Evolutionary conservation across 1,140 invertebrate species (phyloP).

Genomic region (Leguminivora glycinivorella): DNA sequence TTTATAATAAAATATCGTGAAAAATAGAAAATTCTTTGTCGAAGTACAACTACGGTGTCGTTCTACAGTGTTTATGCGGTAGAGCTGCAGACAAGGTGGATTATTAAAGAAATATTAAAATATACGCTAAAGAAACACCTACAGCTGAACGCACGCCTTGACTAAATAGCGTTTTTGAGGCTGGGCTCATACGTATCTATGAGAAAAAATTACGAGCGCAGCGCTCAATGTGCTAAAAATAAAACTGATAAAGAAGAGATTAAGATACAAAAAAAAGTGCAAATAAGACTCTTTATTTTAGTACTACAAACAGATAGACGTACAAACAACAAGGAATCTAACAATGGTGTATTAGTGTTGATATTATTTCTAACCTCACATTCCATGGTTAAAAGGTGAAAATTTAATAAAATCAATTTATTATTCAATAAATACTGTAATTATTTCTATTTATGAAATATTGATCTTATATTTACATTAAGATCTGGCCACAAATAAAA

Average conservation of each 20-base stretch:
- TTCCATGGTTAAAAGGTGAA: not conserved
- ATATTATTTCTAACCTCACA: no score
- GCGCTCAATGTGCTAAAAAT: not conserved
- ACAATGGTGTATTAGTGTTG: not conserved
- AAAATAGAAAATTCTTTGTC: no score
- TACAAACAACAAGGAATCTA: not conserved
- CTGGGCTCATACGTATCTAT: no score
- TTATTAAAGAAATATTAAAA: not conserved
- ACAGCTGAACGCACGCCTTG: no score
- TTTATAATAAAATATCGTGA: no score
- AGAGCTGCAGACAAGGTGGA: slow-evolving; percentile 33
- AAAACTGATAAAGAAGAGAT: not conserved
- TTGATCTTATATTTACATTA: not conserved
- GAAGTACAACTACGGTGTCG: no score
- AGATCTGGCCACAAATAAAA: not conserved
- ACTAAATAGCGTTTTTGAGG: no score
- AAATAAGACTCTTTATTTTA: no score
- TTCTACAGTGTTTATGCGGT: no score
- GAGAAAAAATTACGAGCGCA: no score
- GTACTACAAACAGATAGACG: no score
- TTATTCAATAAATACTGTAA: not conserved
- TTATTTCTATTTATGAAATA: not conserved
- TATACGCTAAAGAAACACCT: no score
- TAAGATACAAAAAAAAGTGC: not conserved
- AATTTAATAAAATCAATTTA: not conserved